Base-by-base conservation (phyloP, 2,888 invertebrate species). In the Amitus sp. region DNA sequence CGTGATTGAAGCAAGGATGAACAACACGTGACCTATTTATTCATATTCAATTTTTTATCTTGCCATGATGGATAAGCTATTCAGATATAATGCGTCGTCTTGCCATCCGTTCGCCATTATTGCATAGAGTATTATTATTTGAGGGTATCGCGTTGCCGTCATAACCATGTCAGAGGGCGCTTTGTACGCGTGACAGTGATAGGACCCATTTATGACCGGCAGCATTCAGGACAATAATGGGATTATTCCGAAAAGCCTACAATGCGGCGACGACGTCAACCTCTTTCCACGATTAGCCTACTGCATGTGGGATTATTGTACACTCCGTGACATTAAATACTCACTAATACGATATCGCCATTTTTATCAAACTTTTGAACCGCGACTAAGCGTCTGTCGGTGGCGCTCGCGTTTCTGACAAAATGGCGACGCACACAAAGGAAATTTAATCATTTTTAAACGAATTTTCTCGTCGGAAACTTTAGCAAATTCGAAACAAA, bases 111-210 rank as follows among this genome's bases (percentile, higher is more conserved):
- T 63, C 61, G 68, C 74, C 67, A 74, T 75, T 74, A 74, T 74
- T 75, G 69, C 72, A 68, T 65, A 48, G 61, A 66, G 64, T 61
- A 63, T 64, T 65, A 66, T 63, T 53, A 60, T 66, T 67, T 66
- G 59, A 70, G 73, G 75, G 73, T 79, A 78, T 80, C 80, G 73
- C 76, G 74, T 79, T 80, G 76, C 79, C 79, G 78, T 80, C 79
- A 79, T 76, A 76, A 77, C 73, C 77, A 78, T 73, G 74, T 79
- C 78, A 77, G 74, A 66, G 65, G 67, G 51, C 49, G 70, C 73
- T 69, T 80, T 80, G 79, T 79, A 73, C 74, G 69, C 69, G 62
- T 65, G 69, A 71, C 70, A 71, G 69, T 65, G 70, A 71, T 71
- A 71, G 68, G 70, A 69, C 70, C 69, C 69, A 70, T 69, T 70